Percentiles rank a stretch among this genome's conserved stretches.
Conservation (phyloP, 2,113 vertebrate genomes). For the Podocnemis expansa region DNA sequence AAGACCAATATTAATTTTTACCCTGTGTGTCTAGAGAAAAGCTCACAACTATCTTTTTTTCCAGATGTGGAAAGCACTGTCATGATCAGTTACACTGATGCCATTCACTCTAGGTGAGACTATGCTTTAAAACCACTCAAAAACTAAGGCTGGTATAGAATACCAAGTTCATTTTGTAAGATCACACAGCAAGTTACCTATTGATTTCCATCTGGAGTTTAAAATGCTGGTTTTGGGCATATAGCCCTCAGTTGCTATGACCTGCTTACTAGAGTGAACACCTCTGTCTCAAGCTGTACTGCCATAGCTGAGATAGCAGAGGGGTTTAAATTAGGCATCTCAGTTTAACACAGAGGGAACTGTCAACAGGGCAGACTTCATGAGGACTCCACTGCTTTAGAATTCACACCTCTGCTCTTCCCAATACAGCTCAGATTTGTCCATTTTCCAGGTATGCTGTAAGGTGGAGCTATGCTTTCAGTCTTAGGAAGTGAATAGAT, state of each 20-base stretch:
- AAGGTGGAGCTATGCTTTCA: neutral
- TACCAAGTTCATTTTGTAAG: neutral
- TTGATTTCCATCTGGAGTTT: neutral
- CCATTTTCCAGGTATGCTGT: neutral
- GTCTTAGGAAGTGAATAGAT: neutral
- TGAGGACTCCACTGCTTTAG: neutral
- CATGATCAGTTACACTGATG: neutral
- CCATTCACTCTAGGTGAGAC: neutral
- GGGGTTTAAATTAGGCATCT: fast-evolving
- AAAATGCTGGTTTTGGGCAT: neutral
- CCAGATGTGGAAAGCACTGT: neutral
- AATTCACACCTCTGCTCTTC: neutral
- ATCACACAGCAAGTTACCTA: neutral
- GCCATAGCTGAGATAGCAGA: neutral
- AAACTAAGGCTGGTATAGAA: neutral
- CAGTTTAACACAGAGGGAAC: neutral
- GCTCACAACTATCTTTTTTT: neutral
- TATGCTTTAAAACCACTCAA: neutral
- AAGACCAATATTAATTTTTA: neutral
- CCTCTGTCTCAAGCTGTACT: neutral
- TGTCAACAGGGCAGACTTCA: neutral
- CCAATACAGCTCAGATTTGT: neutral
- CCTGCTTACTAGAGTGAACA: neutral
- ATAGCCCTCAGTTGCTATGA: neutral
- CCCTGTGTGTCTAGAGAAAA: neutral